Base-by-base conservation (phyloP, 1,140 invertebrate genomes). In the Trichonephila inaurata region DNA sequence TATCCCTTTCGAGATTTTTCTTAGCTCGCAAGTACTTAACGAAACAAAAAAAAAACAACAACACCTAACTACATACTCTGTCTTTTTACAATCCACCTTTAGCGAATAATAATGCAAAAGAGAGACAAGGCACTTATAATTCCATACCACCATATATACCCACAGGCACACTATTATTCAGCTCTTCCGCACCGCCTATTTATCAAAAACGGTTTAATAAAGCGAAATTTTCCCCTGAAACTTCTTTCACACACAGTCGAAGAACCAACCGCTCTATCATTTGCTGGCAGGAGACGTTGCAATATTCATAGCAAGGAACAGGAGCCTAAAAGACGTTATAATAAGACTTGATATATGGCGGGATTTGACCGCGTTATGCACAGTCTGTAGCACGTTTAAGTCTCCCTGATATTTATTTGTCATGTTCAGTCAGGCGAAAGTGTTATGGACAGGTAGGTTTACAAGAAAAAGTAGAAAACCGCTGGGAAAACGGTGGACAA, bases 361-460 rank as follows among this genome's bases (percentile, higher is more conserved):
- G 21, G n/a, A 72, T 44, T 44, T 91, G 89, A 82, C 89, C 89
- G 89, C 58, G 51, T 91, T 91, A 83, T 61, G 44, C 89, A 91
- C 24, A 14, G 44, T 18, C 72, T 91, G 89, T 91, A 82, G 82
- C 89, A 64, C 60, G 28, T 82, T 91, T 91, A 91, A 82, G 82
- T 91, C 89, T 72, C 64, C 21, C 64, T 19, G 60, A 77, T 62
- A 87, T 87, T 87, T 87, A 77, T 58, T 77, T 91, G 89, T 51
- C 89, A 62, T 91, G 77, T 69, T 91, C 89, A 61, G 33, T 82
- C 89, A 64, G 24, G 89, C 89, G 86, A 88, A 88, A 88, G 86
- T 88, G 86, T 40, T 62, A 66, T 88, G 86, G 86, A 21, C 58
- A 88, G 62, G 60, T 88, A 40, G 12, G 28, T 88, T 88, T n/a